These are phyloP conservation scores for Ciconia maguari DNA, from an alignment of 2,113 vertebrate genomes.

Conservation along the genomic window DNA sequence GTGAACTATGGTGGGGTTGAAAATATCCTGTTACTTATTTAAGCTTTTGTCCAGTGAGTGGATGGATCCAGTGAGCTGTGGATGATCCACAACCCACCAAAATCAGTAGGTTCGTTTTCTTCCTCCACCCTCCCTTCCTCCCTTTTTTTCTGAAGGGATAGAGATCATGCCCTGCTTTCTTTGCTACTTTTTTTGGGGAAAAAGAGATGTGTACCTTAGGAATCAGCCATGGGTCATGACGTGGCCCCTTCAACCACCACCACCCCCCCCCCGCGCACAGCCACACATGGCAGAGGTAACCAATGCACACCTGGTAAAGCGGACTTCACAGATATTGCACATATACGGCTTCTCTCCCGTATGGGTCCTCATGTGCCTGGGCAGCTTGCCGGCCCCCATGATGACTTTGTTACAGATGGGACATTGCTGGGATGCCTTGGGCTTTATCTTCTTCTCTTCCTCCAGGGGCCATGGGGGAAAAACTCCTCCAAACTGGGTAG, in stretches of 20 bases:
- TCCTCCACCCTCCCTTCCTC: background rate
- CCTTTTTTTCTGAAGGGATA: background rate
- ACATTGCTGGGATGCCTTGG: slow-evolving; percentile 97
- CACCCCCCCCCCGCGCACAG: fast-evolving
- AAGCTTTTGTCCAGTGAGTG: background rate
- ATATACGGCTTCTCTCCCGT: slow-evolving; percentile 98
- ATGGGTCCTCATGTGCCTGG: slow-evolving; percentile 96
- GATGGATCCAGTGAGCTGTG: background rate
- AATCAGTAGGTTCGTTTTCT: background rate
- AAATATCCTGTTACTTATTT: slow-evolving; percentile 32
- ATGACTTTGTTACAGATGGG: slow-evolving; percentile 99
- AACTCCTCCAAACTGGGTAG: slow-evolving; percentile 87
- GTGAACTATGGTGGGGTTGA: background rate
- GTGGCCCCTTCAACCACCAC: background rate
- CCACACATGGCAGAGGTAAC: background rate
- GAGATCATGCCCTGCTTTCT: background rate
- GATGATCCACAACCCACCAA: background rate
- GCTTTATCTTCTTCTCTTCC: slow-evolving; percentile 96
- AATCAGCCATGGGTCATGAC: background rate
- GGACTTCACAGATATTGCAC: slow-evolving; percentile 98
- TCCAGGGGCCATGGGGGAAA: slow-evolving; percentile 95
- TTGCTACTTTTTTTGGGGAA: background rate
- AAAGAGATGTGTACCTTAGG: background rate
- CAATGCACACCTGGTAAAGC: slow-evolving; percentile 91
- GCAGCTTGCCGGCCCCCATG: slow-evolving; percentile 96